A percentile compares a stretch with the other conserved stretches of the same genome.
Conservation (phyloP, 2,797 vertebrate species). For the Benthosema pterotum region DNA sequence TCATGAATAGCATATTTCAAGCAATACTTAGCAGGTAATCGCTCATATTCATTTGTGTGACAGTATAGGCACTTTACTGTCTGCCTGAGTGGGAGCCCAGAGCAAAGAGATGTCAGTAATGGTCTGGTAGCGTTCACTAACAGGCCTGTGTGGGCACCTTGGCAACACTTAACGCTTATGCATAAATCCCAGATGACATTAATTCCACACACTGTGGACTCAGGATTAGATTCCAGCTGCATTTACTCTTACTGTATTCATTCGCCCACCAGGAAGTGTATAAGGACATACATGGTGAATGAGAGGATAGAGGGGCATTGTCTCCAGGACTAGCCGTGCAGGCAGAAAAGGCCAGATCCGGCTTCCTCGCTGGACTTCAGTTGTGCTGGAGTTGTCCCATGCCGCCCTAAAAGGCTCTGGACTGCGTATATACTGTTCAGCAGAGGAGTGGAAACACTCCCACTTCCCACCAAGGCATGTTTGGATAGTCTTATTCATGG, state of each 20-base stretch:
- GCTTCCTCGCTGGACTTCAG: conserved; percentile 42
- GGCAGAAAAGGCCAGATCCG: conserved; percentile 42
- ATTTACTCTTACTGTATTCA: conserved; percentile 62
- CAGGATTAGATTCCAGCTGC: conserved; percentile 55
- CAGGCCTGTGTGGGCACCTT: conserved; percentile 52
- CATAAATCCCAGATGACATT: conserved; percentile 61
- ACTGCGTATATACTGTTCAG: conserved; percentile 39
- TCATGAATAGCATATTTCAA: no score
- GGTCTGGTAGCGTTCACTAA: conserved; percentile 72
- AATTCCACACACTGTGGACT: conserved; percentile 43
- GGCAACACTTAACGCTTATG: conserved; percentile 44
- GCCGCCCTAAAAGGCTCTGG: conserved; percentile 64
- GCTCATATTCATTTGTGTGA: no score
- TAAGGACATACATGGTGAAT: conserved; percentile 56
- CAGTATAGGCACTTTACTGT: conserved; percentile 33
- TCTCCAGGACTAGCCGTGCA: conserved; percentile 50
- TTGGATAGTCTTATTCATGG: conserved; percentile 44
- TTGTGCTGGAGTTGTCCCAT: conserved; percentile 21
- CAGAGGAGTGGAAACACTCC: conserved; percentile 27
- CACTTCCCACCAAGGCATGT: conserved; percentile 33
- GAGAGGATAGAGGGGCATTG: conserved; percentile 62
- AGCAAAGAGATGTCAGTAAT: conserved; percentile 52
- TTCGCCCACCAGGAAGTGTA: conserved; percentile 42
- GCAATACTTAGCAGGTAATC: no score
- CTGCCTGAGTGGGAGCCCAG: conserved; percentile 31